Base-by-base conservation (phyloP, 2,888 invertebrate genomes). In the Calliopum simillimum region DNA sequence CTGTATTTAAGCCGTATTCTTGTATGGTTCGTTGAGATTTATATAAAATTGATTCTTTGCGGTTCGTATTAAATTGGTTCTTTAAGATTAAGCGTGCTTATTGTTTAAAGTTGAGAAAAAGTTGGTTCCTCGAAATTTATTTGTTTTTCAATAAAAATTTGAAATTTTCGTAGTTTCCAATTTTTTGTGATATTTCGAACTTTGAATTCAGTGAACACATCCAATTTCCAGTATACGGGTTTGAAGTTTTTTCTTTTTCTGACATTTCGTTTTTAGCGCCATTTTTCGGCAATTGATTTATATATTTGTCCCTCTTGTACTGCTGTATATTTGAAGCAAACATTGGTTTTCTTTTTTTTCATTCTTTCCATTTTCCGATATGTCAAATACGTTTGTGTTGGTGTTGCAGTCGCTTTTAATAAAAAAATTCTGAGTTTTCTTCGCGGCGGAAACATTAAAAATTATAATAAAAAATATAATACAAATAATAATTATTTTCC, bases 361-460 rank as follows among this genome's bases (percentile, higher is more conserved):
- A 41, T 19, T 55, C 43, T 33, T 44, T 21, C 46, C n/a, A 46
- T 61, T 61, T 61, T 61, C 46, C 61, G 46, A 61, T 46, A 61
- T 61, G 61, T 61, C 61, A 61, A 33, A 33, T 61, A 59, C 44
- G 46, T 61, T 44, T 61, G 61, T 61, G 53, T 16, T 19, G 21
- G 13, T 53, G 46, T 33, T 51, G 51, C 51, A 64, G 51, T 64
- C 64, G 64, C 25, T 66, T 65, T 43, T 65, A 65, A 65, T 53
- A 65, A 33, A 69, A 62, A 59, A 62, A 68, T 59, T 68, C 51
- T 43, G 53, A 69, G 65, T 59, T 76, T 75, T 73, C 75, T 74
- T 76, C 76, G 76, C 75, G 72, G 73, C 75, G 73, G 73, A 71
- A 72, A 71, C 56, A 71, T 69, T 69, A 73, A 74, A 71, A 70